Percentiles rank a stretch among this genome's conserved stretches.
Conservation (phyloP, 2,797 vertebrate genomes). For the Anas capensis region DNA sequence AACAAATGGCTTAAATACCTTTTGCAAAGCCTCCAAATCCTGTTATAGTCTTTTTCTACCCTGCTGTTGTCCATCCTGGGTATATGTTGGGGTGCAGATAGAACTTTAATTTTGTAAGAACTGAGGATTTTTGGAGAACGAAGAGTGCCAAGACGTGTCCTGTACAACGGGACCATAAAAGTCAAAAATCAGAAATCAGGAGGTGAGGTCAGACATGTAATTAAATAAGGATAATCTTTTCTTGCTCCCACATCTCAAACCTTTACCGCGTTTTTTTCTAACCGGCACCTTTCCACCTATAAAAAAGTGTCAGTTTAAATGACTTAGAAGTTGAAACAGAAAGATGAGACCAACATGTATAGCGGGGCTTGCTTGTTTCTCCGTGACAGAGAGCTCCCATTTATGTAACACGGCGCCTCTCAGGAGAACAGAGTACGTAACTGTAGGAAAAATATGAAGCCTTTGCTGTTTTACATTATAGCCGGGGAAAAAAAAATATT, state of each 20-base stretch:
- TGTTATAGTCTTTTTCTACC: neutral
- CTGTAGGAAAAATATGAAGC: neutral
- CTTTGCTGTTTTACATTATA: neutral
- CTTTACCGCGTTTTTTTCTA: neutral
- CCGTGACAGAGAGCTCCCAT: neutral
- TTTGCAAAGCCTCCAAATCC: neutral
- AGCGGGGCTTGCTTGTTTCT: neutral
- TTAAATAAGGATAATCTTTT: neutral
- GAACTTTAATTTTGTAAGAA: neutral
- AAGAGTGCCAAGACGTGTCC: neutral
- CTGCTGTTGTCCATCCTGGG: neutral
- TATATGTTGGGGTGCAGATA: neutral
- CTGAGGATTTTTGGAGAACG: neutral
- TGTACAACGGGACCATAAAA: neutral
- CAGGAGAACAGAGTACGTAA: neutral
- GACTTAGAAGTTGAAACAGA: neutral
- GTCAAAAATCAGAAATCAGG: neutral
- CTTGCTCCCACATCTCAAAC: neutral
- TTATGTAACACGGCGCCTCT: neutral
- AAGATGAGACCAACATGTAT: neutral
- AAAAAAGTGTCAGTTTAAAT: neutral
- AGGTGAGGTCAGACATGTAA: neutral
- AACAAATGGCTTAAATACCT: neutral
- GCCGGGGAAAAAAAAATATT: neutral
- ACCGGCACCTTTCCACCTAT: neutral